Evolutionary conservation across 2,113 vertebrate genomes (phyloP).

Genomic region (Melanocharis versteri): DNA sequence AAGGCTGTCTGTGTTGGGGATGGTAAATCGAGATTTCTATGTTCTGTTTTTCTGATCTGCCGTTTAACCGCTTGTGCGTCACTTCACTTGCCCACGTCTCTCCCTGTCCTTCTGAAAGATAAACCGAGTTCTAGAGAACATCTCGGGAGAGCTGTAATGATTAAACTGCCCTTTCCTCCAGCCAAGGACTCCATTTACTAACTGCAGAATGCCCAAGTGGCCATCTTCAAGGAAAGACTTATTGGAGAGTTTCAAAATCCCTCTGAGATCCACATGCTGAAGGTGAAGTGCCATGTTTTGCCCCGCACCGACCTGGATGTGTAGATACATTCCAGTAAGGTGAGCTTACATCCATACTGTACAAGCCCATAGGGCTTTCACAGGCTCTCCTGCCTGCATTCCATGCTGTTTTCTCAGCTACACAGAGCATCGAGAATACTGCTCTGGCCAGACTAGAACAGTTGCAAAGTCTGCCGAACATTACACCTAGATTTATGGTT

Average conservation of each 20-base stretch:
- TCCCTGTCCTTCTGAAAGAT: background rate
- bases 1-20: background rate
- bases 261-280: background rate
- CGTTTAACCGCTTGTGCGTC: rapidly evolving
- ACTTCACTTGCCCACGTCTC: background rate
- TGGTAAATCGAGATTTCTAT: background rate
- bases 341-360: background rate
- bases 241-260: background rate
- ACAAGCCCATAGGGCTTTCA: background rate
- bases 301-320: background rate
- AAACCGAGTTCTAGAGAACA: background rate
- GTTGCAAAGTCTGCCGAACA: background rate
- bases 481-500: background rate
- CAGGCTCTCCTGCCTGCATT: background rate
- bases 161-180: background rate
- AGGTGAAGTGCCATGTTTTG: background rate
- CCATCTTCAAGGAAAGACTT: background rate
- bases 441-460: background rate
- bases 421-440: background rate
- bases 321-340: background rate
- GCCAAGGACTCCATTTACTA: background rate
- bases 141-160: background rate
- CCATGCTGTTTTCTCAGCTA: background rate
- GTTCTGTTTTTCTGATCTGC: background rate
- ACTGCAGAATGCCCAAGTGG: background rate